Conservation (phyloP, 2,888 invertebrate genomes). For the Pecten maximus region DNA sequence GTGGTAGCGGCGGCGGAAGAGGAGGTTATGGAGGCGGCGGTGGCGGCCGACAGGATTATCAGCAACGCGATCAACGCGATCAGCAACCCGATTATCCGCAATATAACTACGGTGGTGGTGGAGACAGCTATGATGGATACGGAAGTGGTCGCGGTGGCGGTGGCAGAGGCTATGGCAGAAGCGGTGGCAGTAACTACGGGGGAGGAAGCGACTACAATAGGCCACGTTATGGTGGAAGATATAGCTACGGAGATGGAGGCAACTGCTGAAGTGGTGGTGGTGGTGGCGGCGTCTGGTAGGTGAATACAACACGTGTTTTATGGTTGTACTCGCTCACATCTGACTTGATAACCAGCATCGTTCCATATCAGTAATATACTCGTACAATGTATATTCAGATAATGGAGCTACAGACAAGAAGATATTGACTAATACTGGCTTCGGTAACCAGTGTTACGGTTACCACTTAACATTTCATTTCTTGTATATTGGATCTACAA, state of each 20-base stretch:
- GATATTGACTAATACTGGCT: neutral
- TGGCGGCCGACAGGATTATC: neutral
- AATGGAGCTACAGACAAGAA: neutral
- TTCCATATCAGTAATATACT: neutral
- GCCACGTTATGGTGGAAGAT: neutral
- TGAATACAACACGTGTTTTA: constrained; percentile 31
- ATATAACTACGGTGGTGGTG: neutral
- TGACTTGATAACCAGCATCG: neutral
- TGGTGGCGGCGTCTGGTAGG: neutral
- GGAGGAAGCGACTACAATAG: neutral
- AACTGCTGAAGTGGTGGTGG: neutral
- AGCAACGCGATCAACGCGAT: too few species aligned
- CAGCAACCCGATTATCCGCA: too few species aligned
- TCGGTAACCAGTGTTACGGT: neutral
- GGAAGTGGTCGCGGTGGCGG: neutral
- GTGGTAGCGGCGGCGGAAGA: neutral
- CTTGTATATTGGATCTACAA: constrained; percentile 14
- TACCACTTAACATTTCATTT: neutral
- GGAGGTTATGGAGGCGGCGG: neutral
- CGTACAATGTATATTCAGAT: neutral
- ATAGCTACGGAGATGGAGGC: neutral
- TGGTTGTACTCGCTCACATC: constrained; percentile 21
- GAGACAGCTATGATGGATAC: neutral
- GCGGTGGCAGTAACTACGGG: neutral
- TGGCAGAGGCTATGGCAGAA: neutral